These are phyloP conservation scores for Tamandua tetradactyla DNA, from an alignment of 2,797 vertebrate species.

Conservation along the genomic window DNA sequence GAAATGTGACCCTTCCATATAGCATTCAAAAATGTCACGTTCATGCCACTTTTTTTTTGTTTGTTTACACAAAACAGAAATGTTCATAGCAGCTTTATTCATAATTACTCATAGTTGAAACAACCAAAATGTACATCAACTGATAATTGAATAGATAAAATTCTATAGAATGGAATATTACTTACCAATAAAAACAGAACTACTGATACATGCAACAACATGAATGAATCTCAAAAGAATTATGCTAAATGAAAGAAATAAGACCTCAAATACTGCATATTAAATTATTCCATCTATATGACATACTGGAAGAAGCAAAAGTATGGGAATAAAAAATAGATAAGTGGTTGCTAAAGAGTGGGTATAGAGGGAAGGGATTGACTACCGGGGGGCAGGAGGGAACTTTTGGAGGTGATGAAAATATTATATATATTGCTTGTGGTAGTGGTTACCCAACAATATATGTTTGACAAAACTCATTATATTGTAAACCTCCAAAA, in stretches of 20 bases:
- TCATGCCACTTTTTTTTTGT: too few relatives aligned
- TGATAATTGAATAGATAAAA: background rate
- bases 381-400: background rate
- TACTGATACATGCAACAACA: background rate
- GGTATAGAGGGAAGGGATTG: background rate
- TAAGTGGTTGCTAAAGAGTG: too few relatives aligned
- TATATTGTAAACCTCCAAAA: too few relatives aligned
- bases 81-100: background rate
- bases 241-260: background rate
- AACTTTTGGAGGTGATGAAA: background rate
- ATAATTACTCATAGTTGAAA: background rate
- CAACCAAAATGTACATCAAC: background rate
- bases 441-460: background rate
- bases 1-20: too few relatives aligned
- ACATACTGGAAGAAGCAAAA: too few relatives aligned
- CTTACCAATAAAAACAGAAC: background rate
- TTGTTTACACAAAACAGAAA: background rate
- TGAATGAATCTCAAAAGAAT: background rate
- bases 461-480: too few relatives aligned
- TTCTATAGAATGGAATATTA: background rate
- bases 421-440: background rate
- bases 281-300: background rate
- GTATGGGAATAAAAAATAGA: too few relatives aligned
- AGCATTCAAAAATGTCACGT: too few relatives aligned
- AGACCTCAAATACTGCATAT: background rate